phyloP scores from a whole-genome alignment of 2,113 vertebrate species.

The Lynx canadensis region DNA sequence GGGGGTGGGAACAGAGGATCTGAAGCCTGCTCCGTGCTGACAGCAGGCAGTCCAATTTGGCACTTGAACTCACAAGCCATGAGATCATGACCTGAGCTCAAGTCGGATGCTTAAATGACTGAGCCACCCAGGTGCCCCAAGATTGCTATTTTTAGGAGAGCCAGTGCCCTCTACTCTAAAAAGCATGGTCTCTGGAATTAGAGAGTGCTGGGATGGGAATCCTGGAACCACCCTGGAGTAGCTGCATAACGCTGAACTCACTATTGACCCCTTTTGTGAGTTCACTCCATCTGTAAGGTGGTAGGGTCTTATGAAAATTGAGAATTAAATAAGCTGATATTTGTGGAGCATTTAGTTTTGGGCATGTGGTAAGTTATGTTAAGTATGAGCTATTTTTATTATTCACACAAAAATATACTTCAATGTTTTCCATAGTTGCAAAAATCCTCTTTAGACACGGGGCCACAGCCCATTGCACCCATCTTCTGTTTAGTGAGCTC shows the following conservation, averaged over 20 bases:
- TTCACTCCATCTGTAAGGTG: neutral
- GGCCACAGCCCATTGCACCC: neutral
- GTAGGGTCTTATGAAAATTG: neutral
- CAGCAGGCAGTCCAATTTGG: too few relatives aligned
- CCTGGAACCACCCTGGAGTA: neutral
- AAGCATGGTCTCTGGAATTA: neutral
- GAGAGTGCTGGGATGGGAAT: neutral
- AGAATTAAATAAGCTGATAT: neutral
- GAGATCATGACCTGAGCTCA: too few relatives aligned
- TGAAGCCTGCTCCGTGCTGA: too few relatives aligned
- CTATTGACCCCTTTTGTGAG: neutral
- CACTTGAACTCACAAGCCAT: too few relatives aligned
- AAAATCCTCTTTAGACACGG: neutral
- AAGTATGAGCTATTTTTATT: conserved; percentile 17
- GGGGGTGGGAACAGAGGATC: too few relatives aligned
- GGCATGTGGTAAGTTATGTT: neutral
- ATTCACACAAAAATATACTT: neutral
- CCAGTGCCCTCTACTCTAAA: neutral
- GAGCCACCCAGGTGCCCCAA: too few relatives aligned
- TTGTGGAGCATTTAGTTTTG: neutral
- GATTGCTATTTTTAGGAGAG: neutral
- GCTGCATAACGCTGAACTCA: neutral
- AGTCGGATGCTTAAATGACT: too few relatives aligned
- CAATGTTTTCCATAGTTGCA: neutral
- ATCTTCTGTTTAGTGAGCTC: neutral